Evolutionary conservation across 1,140 invertebrate genomes (phyloP).

Genomic region (Drosophila novamexicana): DNA sequence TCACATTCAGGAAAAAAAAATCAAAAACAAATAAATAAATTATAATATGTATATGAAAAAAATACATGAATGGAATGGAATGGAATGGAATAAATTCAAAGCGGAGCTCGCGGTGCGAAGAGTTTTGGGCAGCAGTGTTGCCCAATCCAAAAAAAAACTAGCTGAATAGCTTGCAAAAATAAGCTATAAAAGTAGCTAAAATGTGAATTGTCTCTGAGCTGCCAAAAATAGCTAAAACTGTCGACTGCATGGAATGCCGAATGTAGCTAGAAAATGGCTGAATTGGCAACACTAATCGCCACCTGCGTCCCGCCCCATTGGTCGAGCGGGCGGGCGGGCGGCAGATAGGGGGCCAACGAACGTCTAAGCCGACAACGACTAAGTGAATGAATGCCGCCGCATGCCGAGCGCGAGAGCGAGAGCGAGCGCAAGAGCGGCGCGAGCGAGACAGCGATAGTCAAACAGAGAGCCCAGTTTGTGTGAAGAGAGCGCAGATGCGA

Average conservation of each 20-base stretch:
- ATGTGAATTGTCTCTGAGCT: no score
- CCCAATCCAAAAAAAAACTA: no score
- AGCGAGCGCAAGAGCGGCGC: slow-evolving; percentile 25
- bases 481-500: slow-evolving; percentile 22
- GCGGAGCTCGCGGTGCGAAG: slow-evolving; percentile 1
- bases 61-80: slow-evolving; percentile 49
- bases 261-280: no score
- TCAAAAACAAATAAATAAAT: slow-evolving; percentile 30
- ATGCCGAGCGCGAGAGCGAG: slow-evolving; percentile 17
- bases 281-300: slow-evolving; percentile 1
- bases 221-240: no score
- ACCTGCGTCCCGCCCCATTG: slow-evolving; percentile 16
- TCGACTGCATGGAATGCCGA: no score
- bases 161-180: no score
- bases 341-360: slow-evolving; percentile 69
- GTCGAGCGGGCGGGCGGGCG: background rate
- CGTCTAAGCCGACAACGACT: slow-evolving; percentile 65
- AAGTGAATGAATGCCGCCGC: slow-evolving; percentile 40
- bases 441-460: slow-evolving; percentile 13
- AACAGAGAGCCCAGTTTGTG: slow-evolving; percentile 19
- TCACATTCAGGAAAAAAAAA: slow-evolving; percentile 58
- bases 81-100: slow-evolving; percentile 41
- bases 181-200: no score
- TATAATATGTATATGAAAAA: slow-evolving; percentile 4
- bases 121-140: slow-evolving; percentile 1